These are phyloP conservation scores for Pristionchus exspectatus DNA, from an alignment of 2,888 invertebrate species.

Conservation along the genomic window DNA sequence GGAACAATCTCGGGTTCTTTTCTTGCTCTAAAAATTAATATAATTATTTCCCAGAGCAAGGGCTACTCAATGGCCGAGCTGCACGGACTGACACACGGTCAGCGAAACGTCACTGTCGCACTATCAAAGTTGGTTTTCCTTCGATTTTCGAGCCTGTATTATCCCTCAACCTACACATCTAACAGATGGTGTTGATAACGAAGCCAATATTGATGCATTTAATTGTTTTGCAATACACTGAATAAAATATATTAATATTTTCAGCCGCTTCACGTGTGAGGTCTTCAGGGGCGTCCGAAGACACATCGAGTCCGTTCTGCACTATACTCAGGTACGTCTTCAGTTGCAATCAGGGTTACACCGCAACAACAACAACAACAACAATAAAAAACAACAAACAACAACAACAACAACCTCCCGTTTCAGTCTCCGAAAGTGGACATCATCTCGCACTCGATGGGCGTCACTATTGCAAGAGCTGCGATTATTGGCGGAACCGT, in stretches of 20 bases:
- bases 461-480: conserved; percentile 49
- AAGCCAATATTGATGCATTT: too few relatives aligned
- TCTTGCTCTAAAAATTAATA: neutral
- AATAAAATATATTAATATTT: neutral
- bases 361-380: neutral
- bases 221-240: too few relatives aligned
- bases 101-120: conserved; percentile 52
- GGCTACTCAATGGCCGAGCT: conserved; percentile 61
- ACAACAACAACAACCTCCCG: neutral
- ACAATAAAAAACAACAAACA: neutral
- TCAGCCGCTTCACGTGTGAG: conserved; percentile 44
- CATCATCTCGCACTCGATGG: conserved; percentile 57
- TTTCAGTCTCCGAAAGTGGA: conserved; percentile 39
- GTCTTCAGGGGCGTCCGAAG: conserved; percentile 20
- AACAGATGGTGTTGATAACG: too few relatives aligned
- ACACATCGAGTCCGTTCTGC: conserved; percentile 51
- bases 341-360: neutral
- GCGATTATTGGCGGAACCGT: conserved; percentile 52
- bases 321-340: conserved; percentile 34
- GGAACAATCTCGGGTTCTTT: too few relatives aligned
- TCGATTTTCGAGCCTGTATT: too few relatives aligned
- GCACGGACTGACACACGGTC: conserved; percentile 67
- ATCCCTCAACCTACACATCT: too few relatives aligned
- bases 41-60: neutral
- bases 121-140: neutral